phyloP scores from a whole-genome alignment of 2,888 invertebrate species.

The Nomada flava region DNA sequence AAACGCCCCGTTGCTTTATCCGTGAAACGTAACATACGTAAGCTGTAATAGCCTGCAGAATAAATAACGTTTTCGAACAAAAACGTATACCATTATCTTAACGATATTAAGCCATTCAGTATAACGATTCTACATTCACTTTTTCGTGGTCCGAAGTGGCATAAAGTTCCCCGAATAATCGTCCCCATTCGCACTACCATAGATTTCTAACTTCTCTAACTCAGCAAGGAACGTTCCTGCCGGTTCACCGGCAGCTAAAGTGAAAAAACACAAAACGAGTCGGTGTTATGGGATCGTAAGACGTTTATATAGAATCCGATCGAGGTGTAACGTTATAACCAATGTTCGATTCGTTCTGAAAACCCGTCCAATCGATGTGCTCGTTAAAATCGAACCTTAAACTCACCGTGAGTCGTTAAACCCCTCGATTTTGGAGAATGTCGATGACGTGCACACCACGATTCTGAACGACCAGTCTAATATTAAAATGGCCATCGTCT shows the following conservation, averaged over 20 bases:
- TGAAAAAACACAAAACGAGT: slow-evolving; percentile 10
- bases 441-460: neutral
- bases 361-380: neutral
- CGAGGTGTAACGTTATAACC: slow-evolving; percentile 8
- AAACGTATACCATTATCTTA: neutral
- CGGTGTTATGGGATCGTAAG: slow-evolving; percentile 17
- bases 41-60: neutral
- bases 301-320: slow-evolving; percentile 7
- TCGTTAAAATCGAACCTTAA: slow-evolving; percentile 13
- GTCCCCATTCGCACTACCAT: neutral
- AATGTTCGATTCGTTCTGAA: neutral
- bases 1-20: neutral
- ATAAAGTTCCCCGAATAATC: slow-evolving; percentile 15
- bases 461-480: neutral
- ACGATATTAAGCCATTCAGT: neutral
- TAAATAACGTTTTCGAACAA: neutral
- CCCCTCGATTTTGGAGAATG: neutral
- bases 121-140: neutral
- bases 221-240: slow-evolving; percentile 1
- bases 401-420: neutral
- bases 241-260: neutral
- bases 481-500: too few species aligned
- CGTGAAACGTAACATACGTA: neutral
- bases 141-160: neutral
- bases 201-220: neutral